Evolutionary conservation across 1,140 invertebrate genomes (phyloP), one percentile per base, ranked within the genome.

Genomic region (Batillaria attramentaria): DNA sequence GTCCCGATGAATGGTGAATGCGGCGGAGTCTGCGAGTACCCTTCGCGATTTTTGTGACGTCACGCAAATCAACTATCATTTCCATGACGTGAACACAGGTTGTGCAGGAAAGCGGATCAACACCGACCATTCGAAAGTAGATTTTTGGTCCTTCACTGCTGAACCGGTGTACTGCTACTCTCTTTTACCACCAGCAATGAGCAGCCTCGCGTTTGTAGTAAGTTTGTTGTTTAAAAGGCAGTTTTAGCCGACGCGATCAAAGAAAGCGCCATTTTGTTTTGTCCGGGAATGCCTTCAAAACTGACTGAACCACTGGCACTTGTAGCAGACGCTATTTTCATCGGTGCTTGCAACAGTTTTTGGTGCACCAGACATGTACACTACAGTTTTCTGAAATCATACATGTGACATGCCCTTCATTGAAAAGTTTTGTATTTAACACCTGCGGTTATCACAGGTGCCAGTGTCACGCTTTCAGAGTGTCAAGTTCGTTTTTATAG

Each of bases 151-250:
- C 33, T 43, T 31, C 35, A 31, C 24, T 13, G 43, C 24, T 37
- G 24, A 43, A 16, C 28, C n/a, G 50, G 28, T 28, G 68, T 31
- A 13, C 68, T 33, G 50, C 10, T 18, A 28, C 13, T 24, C 33
- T n/a, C 57, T 28, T 57, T 18, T 28, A 24, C 68, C 46, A 70
- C 50, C 37, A 20, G 60, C 33, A 37, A 84, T 86, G 84, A 86
- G 83, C 78, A 79, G 81, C 42, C 81, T 83, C 74, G 83, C 84
- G 35, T 84, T 83, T 81, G 83, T 84, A 68, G 84, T 86, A 81
- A 82, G 81, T 79, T 16, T 35, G 6, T 41, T 18, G 37, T 37
- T 39, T 43, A 43, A 54, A 60, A 24, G 62, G 37, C 20, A 10
- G 31, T 16, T 37, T 18, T 76, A 28, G 33, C 13, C 57, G 33